Evolutionary conservation across 2,113 vertebrate genomes (phyloP).

Genomic region (Cardinalis cardinalis): DNA sequence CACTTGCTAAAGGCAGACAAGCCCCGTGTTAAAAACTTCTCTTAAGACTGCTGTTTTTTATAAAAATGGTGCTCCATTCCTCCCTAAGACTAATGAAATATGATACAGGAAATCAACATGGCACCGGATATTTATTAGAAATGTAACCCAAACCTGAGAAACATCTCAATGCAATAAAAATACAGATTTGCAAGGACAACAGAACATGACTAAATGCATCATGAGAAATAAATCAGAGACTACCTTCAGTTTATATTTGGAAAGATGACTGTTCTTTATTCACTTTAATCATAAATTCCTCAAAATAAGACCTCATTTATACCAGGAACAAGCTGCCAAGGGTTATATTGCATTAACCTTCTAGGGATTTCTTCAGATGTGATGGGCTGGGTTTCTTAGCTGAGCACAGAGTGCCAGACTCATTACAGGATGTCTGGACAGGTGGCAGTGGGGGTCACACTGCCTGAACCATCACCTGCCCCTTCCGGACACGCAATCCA

Average conservation of each 20-base stretch:
- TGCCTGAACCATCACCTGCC: background rate
- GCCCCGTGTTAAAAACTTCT: background rate
- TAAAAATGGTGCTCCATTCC: constrained; percentile 37
- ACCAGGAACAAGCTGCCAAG: constrained; percentile 15
- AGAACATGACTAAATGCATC: constrained; percentile 52
- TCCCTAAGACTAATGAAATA: constrained; percentile 45
- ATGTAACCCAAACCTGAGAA: constrained; percentile 53
- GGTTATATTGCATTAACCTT: constrained; percentile 51
- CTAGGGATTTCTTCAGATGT: background rate
- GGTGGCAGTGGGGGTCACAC: background rate
- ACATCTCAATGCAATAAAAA: constrained; percentile 45
- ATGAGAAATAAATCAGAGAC: constrained; percentile 45
- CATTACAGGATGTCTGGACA: constrained; percentile 30
- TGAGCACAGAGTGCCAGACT: background rate
- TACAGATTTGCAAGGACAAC: constrained; percentile 55
- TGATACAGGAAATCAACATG: constrained; percentile 50
- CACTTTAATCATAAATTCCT: constrained; percentile 49
- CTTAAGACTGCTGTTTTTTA: constrained; percentile 41
- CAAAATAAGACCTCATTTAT: constrained; percentile 40
- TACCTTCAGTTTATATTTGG: constrained; percentile 25
- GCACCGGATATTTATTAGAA: constrained; percentile 53
- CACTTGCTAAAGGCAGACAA: background rate
- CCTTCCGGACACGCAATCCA: background rate
- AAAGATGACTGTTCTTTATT: constrained; percentile 34
- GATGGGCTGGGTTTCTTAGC: background rate